Evolutionary conservation across 2,113 vertebrate genomes (phyloP).

Genomic region (Eulemur rufifrons): DNA sequence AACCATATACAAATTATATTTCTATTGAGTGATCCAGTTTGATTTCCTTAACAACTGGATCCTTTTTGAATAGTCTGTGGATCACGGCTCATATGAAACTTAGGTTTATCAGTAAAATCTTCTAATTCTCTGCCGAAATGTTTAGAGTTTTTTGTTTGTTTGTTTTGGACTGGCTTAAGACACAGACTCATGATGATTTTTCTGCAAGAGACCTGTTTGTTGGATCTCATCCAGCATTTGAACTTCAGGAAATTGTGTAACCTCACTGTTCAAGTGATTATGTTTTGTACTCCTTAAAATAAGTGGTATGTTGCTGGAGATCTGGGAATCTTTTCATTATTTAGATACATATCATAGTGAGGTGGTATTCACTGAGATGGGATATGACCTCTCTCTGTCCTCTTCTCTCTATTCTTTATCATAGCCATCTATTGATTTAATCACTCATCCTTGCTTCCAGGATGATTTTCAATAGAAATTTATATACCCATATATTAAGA

Average conservation of each 20-base stretch:
- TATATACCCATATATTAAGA: not conserved
- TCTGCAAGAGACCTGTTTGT: not conserved
- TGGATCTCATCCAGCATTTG: not conserved
- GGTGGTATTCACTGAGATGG: not conserved
- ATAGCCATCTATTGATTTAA: not conserved
- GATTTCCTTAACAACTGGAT: not conserved
- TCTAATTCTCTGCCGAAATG: not conserved
- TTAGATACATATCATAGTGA: not conserved
- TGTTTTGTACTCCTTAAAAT: not conserved
- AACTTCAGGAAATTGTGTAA: not conserved
- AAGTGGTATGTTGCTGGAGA: not conserved
- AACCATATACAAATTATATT: not conserved
- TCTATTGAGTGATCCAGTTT: not conserved
- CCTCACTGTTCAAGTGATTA: not conserved
- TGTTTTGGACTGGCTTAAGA: not conserved
- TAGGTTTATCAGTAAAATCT: not conserved
- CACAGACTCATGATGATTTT: not conserved
- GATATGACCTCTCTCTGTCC: not conserved
- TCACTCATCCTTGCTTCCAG: not conserved
- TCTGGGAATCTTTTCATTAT: not conserved
- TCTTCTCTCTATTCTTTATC: not conserved
- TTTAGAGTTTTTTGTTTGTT: not conserved
- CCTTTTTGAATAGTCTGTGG: not conserved
- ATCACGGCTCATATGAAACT: not conserved
- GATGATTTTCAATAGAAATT: not conserved